Base-by-base conservation (phyloP, 2,888 invertebrate genomes). In the Ophion ventricosus region DNA sequence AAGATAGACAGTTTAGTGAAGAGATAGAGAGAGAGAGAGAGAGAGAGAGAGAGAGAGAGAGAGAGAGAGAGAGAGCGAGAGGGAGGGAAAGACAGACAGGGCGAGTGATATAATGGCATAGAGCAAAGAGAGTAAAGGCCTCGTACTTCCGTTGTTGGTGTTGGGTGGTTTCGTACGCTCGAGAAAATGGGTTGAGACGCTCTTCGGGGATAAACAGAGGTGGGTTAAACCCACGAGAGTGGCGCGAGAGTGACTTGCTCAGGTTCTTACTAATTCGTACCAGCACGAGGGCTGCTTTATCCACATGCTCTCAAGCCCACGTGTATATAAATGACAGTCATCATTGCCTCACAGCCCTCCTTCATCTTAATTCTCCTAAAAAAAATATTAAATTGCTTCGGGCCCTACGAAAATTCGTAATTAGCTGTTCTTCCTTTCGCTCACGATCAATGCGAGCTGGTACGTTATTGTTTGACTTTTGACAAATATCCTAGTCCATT, bases 261-360 rank as follows among this genome's bases (percentile, higher is more conserved):
- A 88, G 87, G 87, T 88, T 91, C 90, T 91, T 91, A 91, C 91
- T 92, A 92, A 92, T 92, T 92, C 89, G 90, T 90, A 88, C 87
- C 88, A 86, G 69, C 81, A 73, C 69, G 20, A 29, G 54, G 40
- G 72, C 49, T 64, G 17, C 26, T 63, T 63, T 61, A 64, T 74
- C 26, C 73, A 74, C 82, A 75, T 85, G 67, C 67, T 77, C 66
- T 80, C 43, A 74, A 73, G 20, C 67, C 29, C 57, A 40, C 35
- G 57, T 35, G 35, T 29, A 72, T 72, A 57, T 14, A 57, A 57
- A 57, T 56, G 57, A 72, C 11, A 29, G 20, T 56, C 70, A 3
- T 67, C 43, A 49, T 67, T 66, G 14, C 26, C 11, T 14, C 8
- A n/a, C n/a, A 20, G 23, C 35, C 23, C 23, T 14, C 29, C 20